These are phyloP conservation scores for Halcyon smyrnensis DNA, from an alignment of 2,797 vertebrate genomes.

Conservation along the genomic window DNA sequence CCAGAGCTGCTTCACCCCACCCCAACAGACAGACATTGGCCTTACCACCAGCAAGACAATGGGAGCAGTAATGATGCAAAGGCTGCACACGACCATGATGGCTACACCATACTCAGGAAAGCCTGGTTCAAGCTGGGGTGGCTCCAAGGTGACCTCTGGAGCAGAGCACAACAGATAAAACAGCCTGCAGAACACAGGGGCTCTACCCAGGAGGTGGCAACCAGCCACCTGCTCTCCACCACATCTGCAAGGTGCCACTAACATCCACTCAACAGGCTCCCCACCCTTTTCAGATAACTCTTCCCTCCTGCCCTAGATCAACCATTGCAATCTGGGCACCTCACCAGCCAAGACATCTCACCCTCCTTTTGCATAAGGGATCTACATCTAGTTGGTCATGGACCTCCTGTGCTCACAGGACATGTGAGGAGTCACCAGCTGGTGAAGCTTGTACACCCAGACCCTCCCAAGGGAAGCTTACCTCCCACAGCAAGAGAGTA, in stretches of 20 bases:
- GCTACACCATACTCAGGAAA: conserved; percentile 48
- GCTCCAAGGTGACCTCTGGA: conserved; percentile 49
- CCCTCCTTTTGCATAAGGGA: neutral
- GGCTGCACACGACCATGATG: conserved; percentile 31
- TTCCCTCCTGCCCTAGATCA: neutral
- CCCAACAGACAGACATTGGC: neutral
- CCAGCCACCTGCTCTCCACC: neutral
- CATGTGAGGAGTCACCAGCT: rapidly evolving
- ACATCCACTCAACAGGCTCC: neutral
- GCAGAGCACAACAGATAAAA: neutral
- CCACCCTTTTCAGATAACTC: neutral
- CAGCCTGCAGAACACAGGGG: neutral
- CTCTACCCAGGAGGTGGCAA: rapidly evolving
- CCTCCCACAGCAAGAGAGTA: conserved; percentile 42
- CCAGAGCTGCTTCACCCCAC: neutral
- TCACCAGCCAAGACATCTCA: neutral
- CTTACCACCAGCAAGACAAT: conserved; percentile 46
- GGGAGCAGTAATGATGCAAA: conserved; percentile 19
- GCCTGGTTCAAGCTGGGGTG: rapidly evolving
- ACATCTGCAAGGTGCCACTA: rapidly evolving
- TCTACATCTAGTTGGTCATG: neutral
- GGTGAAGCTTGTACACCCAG: rapidly evolving
- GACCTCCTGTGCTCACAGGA: neutral
- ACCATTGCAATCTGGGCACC: neutral
- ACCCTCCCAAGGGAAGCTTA: neutral